Conservation (phyloP, 2,797 vertebrate species). For the Diceros bicornis region DNA sequence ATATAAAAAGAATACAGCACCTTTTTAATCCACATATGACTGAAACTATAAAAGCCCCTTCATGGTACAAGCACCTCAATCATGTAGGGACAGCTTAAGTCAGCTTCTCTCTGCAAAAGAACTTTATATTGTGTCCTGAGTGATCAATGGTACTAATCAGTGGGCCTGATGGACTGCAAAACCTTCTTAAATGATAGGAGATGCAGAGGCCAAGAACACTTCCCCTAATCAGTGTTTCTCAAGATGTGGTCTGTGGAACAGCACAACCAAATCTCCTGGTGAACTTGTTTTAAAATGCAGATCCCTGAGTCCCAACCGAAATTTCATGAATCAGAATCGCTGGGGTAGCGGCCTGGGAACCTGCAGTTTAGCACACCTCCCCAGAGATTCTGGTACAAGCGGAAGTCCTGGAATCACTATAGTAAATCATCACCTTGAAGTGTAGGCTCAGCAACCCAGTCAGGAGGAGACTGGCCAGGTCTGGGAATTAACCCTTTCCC, state of each 20-base stretch:
- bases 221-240: background rate
- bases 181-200: background rate
- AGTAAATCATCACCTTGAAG: background rate
- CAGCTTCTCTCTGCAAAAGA: background rate
- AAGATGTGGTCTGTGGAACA: background rate
- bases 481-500: background rate
- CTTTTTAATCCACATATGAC: constrained; percentile 21
- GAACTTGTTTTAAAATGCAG: constrained; percentile 27
- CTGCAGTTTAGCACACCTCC: background rate
- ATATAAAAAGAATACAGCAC: constrained; percentile 66
- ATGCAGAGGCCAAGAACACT: background rate
- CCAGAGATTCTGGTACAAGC: background rate
- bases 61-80: constrained; percentile 10
- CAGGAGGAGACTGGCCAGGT: background rate
- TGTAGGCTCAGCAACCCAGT: background rate
- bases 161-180: background rate
- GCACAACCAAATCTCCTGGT: background rate
- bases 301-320: background rate
- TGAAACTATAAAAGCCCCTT: constrained; percentile 11
- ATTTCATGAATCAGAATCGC: background rate
- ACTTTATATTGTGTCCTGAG: background rate
- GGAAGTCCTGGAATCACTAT: background rate
- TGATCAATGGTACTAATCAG: background rate
- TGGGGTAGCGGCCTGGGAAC: background rate
- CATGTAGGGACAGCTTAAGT: background rate